phyloP scores from a whole-genome alignment of 2,888 invertebrate genomes.

The Melanostoma mellinum region DNA sequence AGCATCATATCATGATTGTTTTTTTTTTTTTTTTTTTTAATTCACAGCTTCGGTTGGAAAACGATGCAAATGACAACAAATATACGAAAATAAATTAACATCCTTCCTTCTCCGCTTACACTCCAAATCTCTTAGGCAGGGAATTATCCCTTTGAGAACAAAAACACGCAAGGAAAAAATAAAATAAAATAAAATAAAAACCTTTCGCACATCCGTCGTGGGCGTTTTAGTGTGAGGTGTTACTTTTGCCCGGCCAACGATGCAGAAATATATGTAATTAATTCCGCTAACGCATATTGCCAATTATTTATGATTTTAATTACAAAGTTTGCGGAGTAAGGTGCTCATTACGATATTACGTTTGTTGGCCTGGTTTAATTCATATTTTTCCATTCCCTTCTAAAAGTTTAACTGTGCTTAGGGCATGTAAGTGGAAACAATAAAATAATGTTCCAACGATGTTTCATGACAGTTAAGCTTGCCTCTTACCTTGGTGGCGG shows the following conservation, averaged over 20 bases:
- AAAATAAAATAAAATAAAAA: too few species aligned
- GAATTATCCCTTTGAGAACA: too few species aligned
- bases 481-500: too few species aligned
- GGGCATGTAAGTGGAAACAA: constrained; percentile 41
- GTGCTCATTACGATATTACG: constrained; percentile 48
- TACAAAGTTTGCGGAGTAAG: constrained; percentile 41
- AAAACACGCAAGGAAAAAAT: too few species aligned
- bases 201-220: background rate
- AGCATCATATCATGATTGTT: too few species aligned
- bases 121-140: too few species aligned
- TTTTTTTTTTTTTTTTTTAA: too few species aligned
- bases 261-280: constrained; percentile 61
- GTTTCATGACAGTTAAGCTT: background rate
- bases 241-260: constrained; percentile 19
- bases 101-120: too few species aligned
- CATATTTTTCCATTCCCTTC: constrained; percentile 12
- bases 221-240: background rate
- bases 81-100: too few species aligned
- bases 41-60: too few species aligned
- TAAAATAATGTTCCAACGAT: constrained; percentile 14
- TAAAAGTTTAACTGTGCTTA: constrained; percentile 27
- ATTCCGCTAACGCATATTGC: constrained; percentile 52
- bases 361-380: constrained; percentile 49
- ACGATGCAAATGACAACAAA: too few species aligned
- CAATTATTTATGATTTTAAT: constrained; percentile 68